Evolutionary conservation across 2,797 vertebrate species (phyloP).

Genomic region (Halcyon leucocephala): DNA sequence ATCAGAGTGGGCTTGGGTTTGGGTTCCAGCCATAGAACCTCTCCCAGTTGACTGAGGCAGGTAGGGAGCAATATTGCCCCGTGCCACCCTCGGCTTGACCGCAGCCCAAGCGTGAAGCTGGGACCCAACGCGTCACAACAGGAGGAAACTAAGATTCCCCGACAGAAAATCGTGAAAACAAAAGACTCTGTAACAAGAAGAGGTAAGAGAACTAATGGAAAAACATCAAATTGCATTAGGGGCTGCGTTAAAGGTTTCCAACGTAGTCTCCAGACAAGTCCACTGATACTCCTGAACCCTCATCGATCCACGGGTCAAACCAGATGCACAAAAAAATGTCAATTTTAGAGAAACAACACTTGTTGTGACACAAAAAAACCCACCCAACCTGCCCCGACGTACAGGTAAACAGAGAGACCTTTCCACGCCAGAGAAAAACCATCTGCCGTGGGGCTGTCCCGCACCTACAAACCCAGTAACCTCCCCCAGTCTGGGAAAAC

Average conservation of each 20-base stretch:
- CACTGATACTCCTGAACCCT: background rate
- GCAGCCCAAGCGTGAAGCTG: background rate
- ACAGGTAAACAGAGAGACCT: background rate
- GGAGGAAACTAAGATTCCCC: background rate
- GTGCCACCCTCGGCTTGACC: rapidly evolving
- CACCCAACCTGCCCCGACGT: background rate
- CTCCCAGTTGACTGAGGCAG: background rate
- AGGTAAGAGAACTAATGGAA: background rate
- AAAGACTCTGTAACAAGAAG: background rate
- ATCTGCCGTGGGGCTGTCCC: background rate
- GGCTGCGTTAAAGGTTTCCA: background rate
- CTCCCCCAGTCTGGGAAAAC: background rate
- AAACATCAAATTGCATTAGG: conserved; percentile 10
- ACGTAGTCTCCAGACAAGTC: background rate
- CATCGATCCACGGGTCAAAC: background rate
- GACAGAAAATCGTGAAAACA: background rate
- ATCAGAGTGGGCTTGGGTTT: rapidly evolving
- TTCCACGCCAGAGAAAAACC: background rate
- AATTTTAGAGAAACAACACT: background rate
- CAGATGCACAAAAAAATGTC: background rate
- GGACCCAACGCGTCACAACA: rapidly evolving
- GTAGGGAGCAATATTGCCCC: background rate
- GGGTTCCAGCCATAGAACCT: background rate
- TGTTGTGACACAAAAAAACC: background rate
- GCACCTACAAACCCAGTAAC: background rate